Conservation (phyloP, 1,140 invertebrate species). For the Gryllus bimaculatus region DNA sequence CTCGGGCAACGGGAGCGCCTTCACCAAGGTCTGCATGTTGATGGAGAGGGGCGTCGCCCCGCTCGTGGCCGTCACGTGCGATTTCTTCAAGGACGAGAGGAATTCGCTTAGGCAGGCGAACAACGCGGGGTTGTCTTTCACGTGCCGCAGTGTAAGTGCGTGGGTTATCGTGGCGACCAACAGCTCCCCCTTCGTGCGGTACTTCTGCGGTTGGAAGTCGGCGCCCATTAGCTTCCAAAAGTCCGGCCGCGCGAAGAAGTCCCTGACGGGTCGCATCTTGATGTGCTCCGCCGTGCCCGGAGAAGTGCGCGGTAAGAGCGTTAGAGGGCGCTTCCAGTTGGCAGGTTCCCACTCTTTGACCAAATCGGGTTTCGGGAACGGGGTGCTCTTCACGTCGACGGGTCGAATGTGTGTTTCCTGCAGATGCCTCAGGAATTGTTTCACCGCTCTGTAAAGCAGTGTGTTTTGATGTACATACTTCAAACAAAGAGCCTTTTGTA, state of each 20-base stretch:
- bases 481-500: background rate
- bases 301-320: background rate
- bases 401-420: background rate
- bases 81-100: background rate
- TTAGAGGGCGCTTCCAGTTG: background rate
- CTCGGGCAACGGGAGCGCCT: background rate
- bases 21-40: background rate
- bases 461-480: background rate
- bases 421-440: background rate
- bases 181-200: background rate
- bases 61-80: background rate
- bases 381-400: background rate
- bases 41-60: background rate
- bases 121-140: background rate
- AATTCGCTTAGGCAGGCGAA: background rate
- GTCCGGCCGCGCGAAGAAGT: background rate
- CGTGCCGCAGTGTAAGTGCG: background rate
- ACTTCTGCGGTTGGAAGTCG: background rate
- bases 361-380: background rate
- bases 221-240: background rate
- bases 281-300: background rate
- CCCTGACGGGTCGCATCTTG: background rate
- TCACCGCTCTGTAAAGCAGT: background rate
- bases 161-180: background rate
- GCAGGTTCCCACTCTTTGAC: background rate